Evolutionary conservation across 2,797 vertebrate species (phyloP), one percentile per base, ranked within the genome.

Genomic region (Pseudomugil gertrudae): DNA sequence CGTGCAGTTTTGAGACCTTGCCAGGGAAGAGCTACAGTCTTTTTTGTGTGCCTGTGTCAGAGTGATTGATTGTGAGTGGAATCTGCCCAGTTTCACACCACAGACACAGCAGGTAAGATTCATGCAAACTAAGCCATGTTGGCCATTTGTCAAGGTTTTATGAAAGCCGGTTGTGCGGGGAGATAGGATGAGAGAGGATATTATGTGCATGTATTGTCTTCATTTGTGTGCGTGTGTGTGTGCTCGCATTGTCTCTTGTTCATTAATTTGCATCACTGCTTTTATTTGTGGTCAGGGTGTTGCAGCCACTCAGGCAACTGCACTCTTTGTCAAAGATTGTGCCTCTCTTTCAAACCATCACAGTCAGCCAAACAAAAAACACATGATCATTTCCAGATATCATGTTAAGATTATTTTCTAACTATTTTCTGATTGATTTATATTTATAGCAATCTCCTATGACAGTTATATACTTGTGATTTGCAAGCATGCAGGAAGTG

Each of bases 11-110:
- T 77, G 69, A 77, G 77, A 57, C 38, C 48, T n/a, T 63, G 77
- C 73, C 86, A 81, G 61, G 57, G 55, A 63, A 85, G 67, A 53
- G 38, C 69, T 62, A 63, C 76, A 81, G 79, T 59, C 72, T 73
- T 64, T 74, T 65, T 80, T 85, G 79, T 89, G 81, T 72, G 72
- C 65, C 51, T 35, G 63, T 85, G 83, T 83, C 84, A 80, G 74
- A 55, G 74, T 85, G 83, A 90, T 76, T 76, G 86, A 91, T 89
- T 72, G 81, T 65, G 59, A 57, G 68, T 86, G 83, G 81, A 84
- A 77, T 62, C 60, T 13, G 36, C 79, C 80, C 81, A 83, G 74
- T 51, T 66, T 89, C 77, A 74, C 72, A 76, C 52, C 19, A 35
- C 57, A 76, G 63, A 80, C 65, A 66, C 67, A 73, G 80, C 76